Percentiles rank a stretch among this genome's conserved stretches.
phyloP scores from a whole-genome alignment of 1,140 invertebrate species.

The Trachelipus rathkii region DNA sequence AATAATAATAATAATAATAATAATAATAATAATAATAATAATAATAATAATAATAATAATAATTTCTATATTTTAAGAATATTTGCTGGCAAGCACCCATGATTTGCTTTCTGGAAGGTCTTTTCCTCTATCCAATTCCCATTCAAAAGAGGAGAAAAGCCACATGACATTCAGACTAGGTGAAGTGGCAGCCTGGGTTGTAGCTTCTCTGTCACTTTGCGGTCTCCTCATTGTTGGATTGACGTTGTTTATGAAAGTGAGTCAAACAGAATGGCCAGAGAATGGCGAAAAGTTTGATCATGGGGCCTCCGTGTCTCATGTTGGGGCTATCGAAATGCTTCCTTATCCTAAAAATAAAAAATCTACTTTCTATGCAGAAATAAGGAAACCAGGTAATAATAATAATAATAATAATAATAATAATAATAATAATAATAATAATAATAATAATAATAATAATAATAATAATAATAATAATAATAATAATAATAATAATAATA shows the following conservation, averaged over 20 bases:
- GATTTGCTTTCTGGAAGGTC: no score
- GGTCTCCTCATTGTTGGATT: not conserved
- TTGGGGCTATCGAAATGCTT: not conserved
- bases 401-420: no score
- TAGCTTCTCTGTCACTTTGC: not conserved
- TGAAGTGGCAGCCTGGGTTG: not conserved
- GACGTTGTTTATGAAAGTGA: not conserved
- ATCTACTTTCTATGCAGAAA: not conserved
- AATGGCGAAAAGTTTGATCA: not conserved
- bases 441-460: no score
- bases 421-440: no score
- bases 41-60: slow-evolving; percentile 15
- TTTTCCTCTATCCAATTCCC: no score
- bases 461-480: no score
- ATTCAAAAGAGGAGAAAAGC: no score
- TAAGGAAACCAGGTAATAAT: not conserved
- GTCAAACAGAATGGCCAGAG: not conserved
- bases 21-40: slow-evolving; percentile 15
- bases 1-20: slow-evolving; percentile 15
- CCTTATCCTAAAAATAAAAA: not conserved
- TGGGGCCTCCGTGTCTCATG: not conserved
- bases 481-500: no score
- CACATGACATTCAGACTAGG: not conserved
- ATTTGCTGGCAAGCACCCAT: no score
- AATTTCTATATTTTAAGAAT: not conserved